Percentiles rank a stretch among this genome's conserved stretches.
phyloP scores from a whole-genome alignment of 2,888 invertebrate genomes.

The Drosophila emarginata region DNA sequence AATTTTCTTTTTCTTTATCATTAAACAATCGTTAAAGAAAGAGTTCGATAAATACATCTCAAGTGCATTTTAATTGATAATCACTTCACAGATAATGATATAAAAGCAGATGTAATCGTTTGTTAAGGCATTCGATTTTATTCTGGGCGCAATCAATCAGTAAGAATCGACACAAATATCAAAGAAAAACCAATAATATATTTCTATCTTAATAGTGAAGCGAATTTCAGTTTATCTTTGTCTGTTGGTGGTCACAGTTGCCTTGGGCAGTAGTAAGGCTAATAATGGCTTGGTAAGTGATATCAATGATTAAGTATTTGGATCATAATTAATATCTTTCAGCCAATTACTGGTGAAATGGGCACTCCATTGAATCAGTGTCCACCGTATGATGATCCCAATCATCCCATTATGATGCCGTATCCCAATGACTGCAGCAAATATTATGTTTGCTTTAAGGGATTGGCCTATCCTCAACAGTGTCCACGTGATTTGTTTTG shows the following conservation, averaged over 20 bases:
- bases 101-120: constrained; percentile 30
- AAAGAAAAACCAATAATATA: background rate
- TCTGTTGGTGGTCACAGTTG: constrained; percentile 12
- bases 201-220: constrained; percentile 17
- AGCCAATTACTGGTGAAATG: constrained; percentile 10
- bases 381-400: constrained; percentile 65
- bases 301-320: too few species aligned
- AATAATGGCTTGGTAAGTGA: constrained; percentile 28
- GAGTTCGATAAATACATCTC: constrained; percentile 9
- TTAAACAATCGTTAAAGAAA: background rate
- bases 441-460: constrained; percentile 72
- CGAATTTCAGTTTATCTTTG: constrained; percentile 17
- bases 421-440: constrained; percentile 70
- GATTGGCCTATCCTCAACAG: constrained; percentile 50
- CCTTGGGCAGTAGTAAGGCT: background rate
- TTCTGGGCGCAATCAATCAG: background rate
- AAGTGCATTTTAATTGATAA: constrained; percentile 2
- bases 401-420: constrained; percentile 60
- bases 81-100: background rate
- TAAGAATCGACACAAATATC: background rate
- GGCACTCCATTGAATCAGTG: constrained; percentile 39
- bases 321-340: background rate
- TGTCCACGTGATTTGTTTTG: constrained; percentile 74
- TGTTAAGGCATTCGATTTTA: background rate
- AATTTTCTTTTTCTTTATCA: too few species aligned